Evolutionary conservation across 2,797 vertebrate genomes (phyloP).

Genomic region (Odontamblyopus rebecca): DNA sequence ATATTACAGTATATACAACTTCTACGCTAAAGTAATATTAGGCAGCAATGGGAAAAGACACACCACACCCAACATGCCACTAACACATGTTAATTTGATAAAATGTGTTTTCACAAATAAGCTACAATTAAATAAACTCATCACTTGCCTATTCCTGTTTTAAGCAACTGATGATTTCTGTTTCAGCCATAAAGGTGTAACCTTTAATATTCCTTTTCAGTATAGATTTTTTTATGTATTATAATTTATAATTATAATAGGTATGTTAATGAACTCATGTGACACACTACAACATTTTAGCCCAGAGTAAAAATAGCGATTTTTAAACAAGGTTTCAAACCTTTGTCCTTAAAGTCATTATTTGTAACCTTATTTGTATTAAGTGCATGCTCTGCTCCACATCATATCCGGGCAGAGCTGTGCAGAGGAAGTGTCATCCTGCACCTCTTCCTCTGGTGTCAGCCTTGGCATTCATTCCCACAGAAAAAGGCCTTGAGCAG

Average conservation of each 20-base stretch:
- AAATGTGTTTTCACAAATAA: neutral
- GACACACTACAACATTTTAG: too few species aligned
- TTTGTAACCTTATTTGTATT: constrained; percentile 49
- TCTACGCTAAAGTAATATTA: neutral
- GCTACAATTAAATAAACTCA: neutral
- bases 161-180: neutral
- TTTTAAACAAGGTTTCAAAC: neutral
- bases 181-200: neutral
- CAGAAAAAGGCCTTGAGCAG: constrained; percentile 41
- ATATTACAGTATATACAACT: too few species aligned
- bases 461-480: constrained; percentile 41
- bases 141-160: neutral
- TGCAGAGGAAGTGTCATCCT: constrained; percentile 61
- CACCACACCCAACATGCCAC: neutral
- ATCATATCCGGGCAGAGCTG: constrained; percentile 67
- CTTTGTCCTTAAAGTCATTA: constrained; percentile 1
- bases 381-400: constrained; percentile 18
- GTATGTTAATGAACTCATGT: too few species aligned
- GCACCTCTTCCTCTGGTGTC: constrained; percentile 64
- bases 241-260: too few species aligned
- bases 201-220: constrained; percentile 8
- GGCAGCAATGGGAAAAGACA: neutral
- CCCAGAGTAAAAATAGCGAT: neutral
- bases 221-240: neutral
- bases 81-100: neutral